These are phyloP conservation scores for Zaprionus taronus DNA, from an alignment of 1,140 invertebrate species.

Conservation along the genomic window DNA sequence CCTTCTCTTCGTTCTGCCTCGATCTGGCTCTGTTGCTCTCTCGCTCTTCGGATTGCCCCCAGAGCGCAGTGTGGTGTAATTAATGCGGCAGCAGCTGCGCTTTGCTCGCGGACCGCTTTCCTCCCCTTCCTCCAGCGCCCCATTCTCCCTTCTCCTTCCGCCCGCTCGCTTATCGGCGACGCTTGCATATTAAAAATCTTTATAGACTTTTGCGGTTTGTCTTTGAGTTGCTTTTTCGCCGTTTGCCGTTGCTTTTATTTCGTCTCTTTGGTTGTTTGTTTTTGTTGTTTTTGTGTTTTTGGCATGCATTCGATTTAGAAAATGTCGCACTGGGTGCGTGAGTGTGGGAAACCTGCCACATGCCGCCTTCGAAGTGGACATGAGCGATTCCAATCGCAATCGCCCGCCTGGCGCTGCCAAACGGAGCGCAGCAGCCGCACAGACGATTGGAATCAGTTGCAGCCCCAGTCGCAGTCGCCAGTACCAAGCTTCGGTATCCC, in stretches of 20 bases:
- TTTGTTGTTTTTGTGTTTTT: slow-evolving; percentile 39
- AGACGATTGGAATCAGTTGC: slow-evolving; percentile 76
- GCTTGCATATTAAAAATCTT: slow-evolving; percentile 79
- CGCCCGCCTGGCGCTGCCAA: slow-evolving; percentile 64
- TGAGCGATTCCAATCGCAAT: slow-evolving; percentile 70
- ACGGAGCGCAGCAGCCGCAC: slow-evolving; percentile 72
- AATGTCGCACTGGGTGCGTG: slow-evolving; percentile 67
- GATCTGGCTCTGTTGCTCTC: not conserved
- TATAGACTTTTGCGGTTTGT: slow-evolving; percentile 82
- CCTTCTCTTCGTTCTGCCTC: not conserved
- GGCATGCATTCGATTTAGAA: slow-evolving; percentile 70
- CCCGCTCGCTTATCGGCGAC: slow-evolving; percentile 57
- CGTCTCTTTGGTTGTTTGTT: not conserved
- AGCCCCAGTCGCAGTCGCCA: not conserved
- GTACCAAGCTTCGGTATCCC: not conserved
- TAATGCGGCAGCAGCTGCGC: slow-evolving; percentile 81
- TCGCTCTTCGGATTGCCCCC: slow-evolving; percentile 16
- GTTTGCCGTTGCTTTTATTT: slow-evolving; percentile 12
- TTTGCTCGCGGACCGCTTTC: slow-evolving; percentile 49
- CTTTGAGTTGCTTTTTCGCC: slow-evolving; percentile 66
- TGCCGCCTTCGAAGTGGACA: slow-evolving; percentile 5
- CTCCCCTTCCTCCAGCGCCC: not conserved
- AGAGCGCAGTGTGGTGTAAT: slow-evolving; percentile 66
- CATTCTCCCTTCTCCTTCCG: not conserved
- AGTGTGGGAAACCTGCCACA: slow-evolving; percentile 65